Evolutionary conservation across 2,113 vertebrate species (phyloP), one percentile per base, ranked within the genome.

Genomic region (Colossoma macropomum): DNA sequence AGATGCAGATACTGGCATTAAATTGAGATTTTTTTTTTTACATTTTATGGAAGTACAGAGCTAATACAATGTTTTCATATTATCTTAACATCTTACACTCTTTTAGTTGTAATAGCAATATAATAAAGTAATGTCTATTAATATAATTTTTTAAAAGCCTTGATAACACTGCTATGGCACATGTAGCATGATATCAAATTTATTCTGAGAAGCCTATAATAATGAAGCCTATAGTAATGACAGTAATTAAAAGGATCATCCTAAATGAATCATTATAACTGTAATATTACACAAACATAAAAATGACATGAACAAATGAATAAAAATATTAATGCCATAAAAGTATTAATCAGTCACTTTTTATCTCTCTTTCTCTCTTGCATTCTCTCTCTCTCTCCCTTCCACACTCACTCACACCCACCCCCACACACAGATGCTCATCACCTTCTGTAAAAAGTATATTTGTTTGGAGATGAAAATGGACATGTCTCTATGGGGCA

Each of bases 401-500:
- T 23, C 30, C 25, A 21, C 65, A 25, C 50, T 19, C 25, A 11
- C 68, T 59, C 2, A 21, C 38, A 79, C 74, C 28, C 68, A 45
- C 56, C 68, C 76, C 41, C 70, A 62, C 17, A 25, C 82, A 74
- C 69, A 66, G 59, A 60, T 54, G 28, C 59, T 34, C 16, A 60
- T 77, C 54, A 45, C 21, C 62, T 54, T 48, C 75, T 63, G 23
- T 63, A 63, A 56, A 75, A 56, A 71, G 54, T 50, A 71, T 28
- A 11, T 17, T 48, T 41, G 45, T 82, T 75, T 70, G 69, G 48
- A 78, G 52, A 59, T 32, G 34, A 60, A 54, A 59, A n/a, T 23
- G 54, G 50, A 65, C 78, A 80, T 60, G 83, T 30, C 48, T 41
- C 76, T 63, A 62, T 21, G 34, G 80, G 28, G 41, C 28, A 75